A percentile compares a stretch with the other conserved stretches of the same genome.
phyloP scores from a whole-genome alignment of 1,140 invertebrate genomes.

The Drusus annulatus region DNA sequence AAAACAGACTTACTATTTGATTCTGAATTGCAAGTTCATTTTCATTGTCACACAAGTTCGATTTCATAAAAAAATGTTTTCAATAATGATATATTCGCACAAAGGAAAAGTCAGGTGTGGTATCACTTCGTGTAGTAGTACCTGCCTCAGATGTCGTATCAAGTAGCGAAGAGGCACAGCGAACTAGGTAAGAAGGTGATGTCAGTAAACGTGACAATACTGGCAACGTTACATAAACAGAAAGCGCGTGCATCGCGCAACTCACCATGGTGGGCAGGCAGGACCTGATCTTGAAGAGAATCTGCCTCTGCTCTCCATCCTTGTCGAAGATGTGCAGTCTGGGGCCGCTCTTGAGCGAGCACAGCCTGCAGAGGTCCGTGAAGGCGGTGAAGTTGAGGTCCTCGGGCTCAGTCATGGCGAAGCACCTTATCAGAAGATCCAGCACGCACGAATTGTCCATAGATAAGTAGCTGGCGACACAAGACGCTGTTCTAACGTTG shows the following conservation, averaged over 20 bases:
- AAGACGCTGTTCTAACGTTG: background rate
- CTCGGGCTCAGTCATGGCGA: constrained; percentile 77
- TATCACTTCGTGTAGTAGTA: no score
- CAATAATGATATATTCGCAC: no score
- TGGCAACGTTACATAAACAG: constrained; percentile 12
- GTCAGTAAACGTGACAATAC: no score
- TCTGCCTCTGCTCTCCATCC: constrained; percentile 78
- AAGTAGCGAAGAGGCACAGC: no score
- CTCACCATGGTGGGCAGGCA: constrained; percentile 78
- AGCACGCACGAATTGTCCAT: constrained; percentile 73
- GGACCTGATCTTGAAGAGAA: constrained; percentile 78
- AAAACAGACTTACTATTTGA: no score
- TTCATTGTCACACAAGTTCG: no score
- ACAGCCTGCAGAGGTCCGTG: constrained; percentile 78
- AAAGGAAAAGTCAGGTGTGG: no score
- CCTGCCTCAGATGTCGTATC: no score
- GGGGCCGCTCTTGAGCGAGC: constrained; percentile 77
- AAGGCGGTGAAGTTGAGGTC: constrained; percentile 78
- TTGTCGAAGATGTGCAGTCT: constrained; percentile 80
- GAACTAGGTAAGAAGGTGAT: no score
- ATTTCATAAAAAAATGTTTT: no score
- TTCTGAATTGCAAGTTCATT: no score
- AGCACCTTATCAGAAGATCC: constrained; percentile 72
- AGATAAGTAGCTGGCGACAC: constrained; percentile 43
- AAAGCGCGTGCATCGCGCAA: constrained; percentile 46